Conservation (phyloP, 2,113 vertebrate genomes). For the Emydura subglobosa region DNA sequence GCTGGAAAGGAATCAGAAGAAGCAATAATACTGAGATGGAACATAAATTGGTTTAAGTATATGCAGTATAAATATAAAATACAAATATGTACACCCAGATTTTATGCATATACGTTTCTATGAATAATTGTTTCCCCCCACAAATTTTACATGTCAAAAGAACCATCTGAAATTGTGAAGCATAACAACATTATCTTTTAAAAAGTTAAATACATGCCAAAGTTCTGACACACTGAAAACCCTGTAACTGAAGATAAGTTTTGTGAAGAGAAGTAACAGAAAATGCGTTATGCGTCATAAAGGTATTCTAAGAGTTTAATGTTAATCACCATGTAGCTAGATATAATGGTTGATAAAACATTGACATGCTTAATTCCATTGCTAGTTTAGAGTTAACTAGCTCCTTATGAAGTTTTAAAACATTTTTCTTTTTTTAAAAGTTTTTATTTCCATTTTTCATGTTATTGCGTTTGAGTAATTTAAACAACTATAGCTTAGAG, state of each 20-base stretch:
- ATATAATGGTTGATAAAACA: rapidly evolving
- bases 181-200: background rate
- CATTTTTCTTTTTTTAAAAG: background rate
- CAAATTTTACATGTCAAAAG: slow-evolving; percentile 30
- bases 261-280: rapidly evolving
- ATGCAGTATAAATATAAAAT: slow-evolving; percentile 25
- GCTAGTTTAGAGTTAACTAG: background rate
- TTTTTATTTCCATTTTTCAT: background rate
- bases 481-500: background rate
- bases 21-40: background rate
- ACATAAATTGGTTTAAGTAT: slow-evolving; percentile 56
- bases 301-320: background rate
- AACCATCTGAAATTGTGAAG: background rate
- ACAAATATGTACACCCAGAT: slow-evolving; percentile 18
- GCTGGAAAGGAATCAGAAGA: background rate
- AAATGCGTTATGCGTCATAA: rapidly evolving
- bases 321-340: background rate
- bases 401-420: background rate
- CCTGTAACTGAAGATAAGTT: rapidly evolving
- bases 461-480: background rate
- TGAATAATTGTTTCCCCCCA: slow-evolving; percentile 49
- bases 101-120: slow-evolving; percentile 32
- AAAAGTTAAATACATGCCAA: slow-evolving; percentile 4
- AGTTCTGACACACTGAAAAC: background rate
- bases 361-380: background rate